A percentile compares a stretch with the other conserved stretches of the same genome.
phyloP scores from a whole-genome alignment of 2,113 vertebrate genomes.

The Myotis davidii region DNA sequence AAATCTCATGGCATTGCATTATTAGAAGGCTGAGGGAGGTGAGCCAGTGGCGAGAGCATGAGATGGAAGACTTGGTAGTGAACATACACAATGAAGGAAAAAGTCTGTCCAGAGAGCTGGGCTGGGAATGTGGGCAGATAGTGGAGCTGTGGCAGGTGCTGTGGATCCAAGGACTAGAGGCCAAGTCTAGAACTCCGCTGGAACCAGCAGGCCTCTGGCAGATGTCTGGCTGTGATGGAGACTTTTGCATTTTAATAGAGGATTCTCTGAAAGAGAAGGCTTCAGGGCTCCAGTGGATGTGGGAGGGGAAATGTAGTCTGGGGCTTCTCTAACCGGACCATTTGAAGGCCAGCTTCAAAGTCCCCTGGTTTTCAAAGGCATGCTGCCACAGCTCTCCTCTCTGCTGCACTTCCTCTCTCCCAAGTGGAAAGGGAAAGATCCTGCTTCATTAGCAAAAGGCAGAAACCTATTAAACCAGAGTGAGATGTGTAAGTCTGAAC shows the following conservation, averaged over 20 bases:
- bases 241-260: conserved; percentile 29
- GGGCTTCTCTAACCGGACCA: background rate
- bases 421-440: background rate
- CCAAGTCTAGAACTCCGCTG: background rate
- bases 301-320: background rate
- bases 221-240: background rate
- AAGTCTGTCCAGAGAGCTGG: background rate
- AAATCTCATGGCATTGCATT: background rate
- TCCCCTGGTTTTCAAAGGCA: background rate
- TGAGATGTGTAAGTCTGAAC: background rate
- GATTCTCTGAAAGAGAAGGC: background rate
- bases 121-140: background rate
- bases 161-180: background rate
- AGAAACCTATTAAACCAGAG: conserved; percentile 13
- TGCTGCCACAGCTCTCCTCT: background rate
- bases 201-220: background rate
- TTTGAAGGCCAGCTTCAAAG: background rate
- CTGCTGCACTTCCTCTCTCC: background rate
- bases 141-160: background rate
- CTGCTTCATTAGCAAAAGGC: conserved; percentile 16
- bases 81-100: background rate
- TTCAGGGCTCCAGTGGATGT: background rate
- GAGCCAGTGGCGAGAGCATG: background rate
- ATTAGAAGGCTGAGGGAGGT: background rate
- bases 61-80: background rate